These are phyloP conservation scores for Chrysogorgia sp. DNA, from an alignment of 92 coral and sea anemone species.

Conservation along the genomic window DNA sequence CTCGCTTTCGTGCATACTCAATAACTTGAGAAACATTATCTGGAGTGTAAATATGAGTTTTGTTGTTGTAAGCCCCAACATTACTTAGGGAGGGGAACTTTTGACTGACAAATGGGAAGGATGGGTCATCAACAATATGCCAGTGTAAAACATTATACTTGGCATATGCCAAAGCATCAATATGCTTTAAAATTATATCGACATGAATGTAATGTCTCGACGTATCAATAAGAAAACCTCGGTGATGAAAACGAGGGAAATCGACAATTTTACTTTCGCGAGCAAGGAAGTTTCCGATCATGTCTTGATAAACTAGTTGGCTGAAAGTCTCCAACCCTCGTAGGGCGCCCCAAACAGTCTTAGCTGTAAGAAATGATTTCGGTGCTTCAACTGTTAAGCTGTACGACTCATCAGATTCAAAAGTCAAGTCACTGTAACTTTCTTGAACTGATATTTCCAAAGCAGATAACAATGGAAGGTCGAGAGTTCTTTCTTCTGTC, in stretches of 20 bases:
- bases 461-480: slow-evolving; percentile 53
- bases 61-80: slow-evolving; percentile 89
- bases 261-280: slow-evolving; percentile 78
- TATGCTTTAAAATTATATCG: slow-evolving; percentile 74
- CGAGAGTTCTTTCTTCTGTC: slow-evolving; percentile 17
- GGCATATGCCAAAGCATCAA: slow-evolving; percentile 94
- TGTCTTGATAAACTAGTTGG: slow-evolving; percentile 89
- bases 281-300: slow-evolving; percentile 68
- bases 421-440: slow-evolving; percentile 67
- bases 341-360: slow-evolving; percentile 95
- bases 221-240: slow-evolving; percentile 93
- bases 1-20: slow-evolving; percentile 83
- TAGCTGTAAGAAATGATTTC: slow-evolving; percentile 64
- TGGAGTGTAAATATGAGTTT: slow-evolving; percentile 78
- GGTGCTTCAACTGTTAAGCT: slow-evolving; percentile 73
- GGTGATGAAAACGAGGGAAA: slow-evolving; percentile 91
- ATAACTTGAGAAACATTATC: slow-evolving; percentile 68
- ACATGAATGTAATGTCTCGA: slow-evolving; percentile 80
- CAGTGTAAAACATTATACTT: slow-evolving; percentile 95
- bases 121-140: slow-evolving; percentile 94
- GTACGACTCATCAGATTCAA: slow-evolving; percentile 89
- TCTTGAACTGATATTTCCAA: slow-evolving; percentile 62
- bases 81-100: slow-evolving; percentile 85
- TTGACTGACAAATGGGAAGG: slow-evolving; percentile 86
- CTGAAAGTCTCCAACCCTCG: slow-evolving; percentile 96